Base-by-base conservation (phyloP, 1,140 invertebrate species). In the Diachasmimorpha longicaudata region DNA sequence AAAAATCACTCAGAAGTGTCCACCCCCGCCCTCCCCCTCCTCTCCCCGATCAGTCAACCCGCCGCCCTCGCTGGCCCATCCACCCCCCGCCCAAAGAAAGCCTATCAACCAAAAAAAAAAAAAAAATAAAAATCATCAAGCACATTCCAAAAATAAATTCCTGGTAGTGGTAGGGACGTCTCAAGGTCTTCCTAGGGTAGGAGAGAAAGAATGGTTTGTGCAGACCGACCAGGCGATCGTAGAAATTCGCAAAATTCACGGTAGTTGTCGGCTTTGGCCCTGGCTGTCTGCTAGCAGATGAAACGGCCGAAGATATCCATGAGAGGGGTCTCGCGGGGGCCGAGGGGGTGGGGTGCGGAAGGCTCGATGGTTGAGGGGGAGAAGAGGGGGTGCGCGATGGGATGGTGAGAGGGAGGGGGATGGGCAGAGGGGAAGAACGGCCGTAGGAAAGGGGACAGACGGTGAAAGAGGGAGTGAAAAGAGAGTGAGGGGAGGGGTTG, bases 201-300 rank as follows among this genome's bases (percentile, higher is more conserved):
- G 74, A 46, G 55, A 52, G 19, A 66, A 48, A 55, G 9, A 36
- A 70, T 48, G 31, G 48, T 44, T 16, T 36, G 52, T 72, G 46
- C 11, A 46, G 44, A n/a, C 2, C 2, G 1, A 11, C n/a, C 44
- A 44, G 72, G 31, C 1, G 39, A 71, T 55, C 8, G 21, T 23
- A 66, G 52, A 74, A 74, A 70, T 48, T 44, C 13, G 58, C 77
- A 70, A 74, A 66, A 25, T 69, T 42, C 36, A 72, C 48, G 48
- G 48, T 52, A 52, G 48, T 52, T 16, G 48, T 52, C 21, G 11
- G 6, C 6, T 66, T 66, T 16, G 66, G 36, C 58, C 58, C 58
- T 68, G 66, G 36, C 14, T 68, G 76, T 74, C 75, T 70, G 79
- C 79, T 81, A 80, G 81, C 79, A 78, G 78, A 81, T 74, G 78